Percentiles rank a stretch among this genome's conserved stretches.
Evolutionary conservation across 2,888 invertebrate genomes (phyloP).

Genomic region (Drosophila paramelanica): DNA sequence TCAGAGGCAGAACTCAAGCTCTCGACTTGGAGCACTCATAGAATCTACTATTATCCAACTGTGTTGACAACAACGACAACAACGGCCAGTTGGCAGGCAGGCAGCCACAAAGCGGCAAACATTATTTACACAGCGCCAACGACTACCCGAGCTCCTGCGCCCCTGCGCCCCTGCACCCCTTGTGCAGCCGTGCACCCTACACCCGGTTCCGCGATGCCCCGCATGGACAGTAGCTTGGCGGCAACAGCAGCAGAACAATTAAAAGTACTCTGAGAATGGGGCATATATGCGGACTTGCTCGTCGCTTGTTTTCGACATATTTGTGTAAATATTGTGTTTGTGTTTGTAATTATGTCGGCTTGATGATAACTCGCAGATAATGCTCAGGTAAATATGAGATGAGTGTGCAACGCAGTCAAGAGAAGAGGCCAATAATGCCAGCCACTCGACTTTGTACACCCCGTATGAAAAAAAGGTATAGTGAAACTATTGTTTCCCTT

Average conservation of each 20-base stretch:
- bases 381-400: constrained; percentile 71
- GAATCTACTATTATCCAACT: constrained; percentile 72
- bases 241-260: constrained; percentile 49
- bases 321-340: constrained; percentile 78
- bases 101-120: constrained; percentile 39
- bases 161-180: not conserved
- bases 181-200: not conserved
- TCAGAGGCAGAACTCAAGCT: constrained; percentile 37
- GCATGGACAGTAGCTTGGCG: constrained; percentile 29
- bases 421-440: constrained; percentile 38
- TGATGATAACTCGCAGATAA: constrained; percentile 76
- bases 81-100: not conserved
- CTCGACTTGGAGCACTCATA: constrained; percentile 62
- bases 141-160: constrained; percentile 16
- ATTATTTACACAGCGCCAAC: constrained; percentile 57
- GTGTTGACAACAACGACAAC: constrained; percentile 21
- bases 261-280: constrained; percentile 39
- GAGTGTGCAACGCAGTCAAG: constrained; percentile 20
- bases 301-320: constrained; percentile 69
- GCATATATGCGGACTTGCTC: constrained; percentile 11
- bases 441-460: constrained; percentile 44
- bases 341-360: constrained; percentile 76
- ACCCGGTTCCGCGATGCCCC: constrained; percentile 4
- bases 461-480: constrained; percentile 8
- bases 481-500: too few species aligned